Percentiles rank a stretch among this genome's conserved stretches.
phyloP scores from a whole-genome alignment of 2,113 vertebrate species.

The Mustela nigripes region DNA sequence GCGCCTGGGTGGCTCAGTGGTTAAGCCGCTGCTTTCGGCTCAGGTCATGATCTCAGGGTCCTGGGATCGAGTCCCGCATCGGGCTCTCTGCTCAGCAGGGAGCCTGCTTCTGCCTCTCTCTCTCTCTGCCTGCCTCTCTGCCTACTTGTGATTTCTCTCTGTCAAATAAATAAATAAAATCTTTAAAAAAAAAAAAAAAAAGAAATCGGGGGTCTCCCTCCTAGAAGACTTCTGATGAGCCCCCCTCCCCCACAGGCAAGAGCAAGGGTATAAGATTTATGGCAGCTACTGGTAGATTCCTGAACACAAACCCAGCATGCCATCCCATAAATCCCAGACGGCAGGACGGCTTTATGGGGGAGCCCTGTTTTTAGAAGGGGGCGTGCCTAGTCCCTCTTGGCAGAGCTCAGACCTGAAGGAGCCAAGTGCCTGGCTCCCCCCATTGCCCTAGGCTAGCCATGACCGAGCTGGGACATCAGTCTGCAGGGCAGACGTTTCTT shows the following conservation, averaged over 20 bases:
- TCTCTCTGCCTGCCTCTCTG: too few relatives aligned
- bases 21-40: too few relatives aligned
- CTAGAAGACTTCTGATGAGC: background rate
- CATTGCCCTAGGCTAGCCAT: background rate
- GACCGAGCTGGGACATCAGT: fast-evolving
- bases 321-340: slow-evolving; percentile 49
- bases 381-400: background rate
- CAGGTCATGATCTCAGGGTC: too few relatives aligned
- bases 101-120: too few relatives aligned
- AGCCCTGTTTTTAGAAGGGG: slow-evolving; percentile 48
- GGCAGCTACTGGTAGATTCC: background rate
- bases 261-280: background rate
- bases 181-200: too few relatives aligned
- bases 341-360: background rate
- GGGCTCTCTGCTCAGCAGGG: too few relatives aligned
- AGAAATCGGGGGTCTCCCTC: background rate
- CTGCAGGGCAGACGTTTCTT: background rate
- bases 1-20: too few relatives aligned
- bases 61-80: too few relatives aligned
- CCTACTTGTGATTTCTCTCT: too few relatives aligned
- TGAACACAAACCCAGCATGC: background rate
- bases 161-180: too few relatives aligned
- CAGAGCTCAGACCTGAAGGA: background rate
- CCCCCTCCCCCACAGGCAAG: background rate
- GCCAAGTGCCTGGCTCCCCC: background rate